Base-by-base conservation (phyloP, 2,113 vertebrate genomes). In the Aegotheles bennettii region DNA sequence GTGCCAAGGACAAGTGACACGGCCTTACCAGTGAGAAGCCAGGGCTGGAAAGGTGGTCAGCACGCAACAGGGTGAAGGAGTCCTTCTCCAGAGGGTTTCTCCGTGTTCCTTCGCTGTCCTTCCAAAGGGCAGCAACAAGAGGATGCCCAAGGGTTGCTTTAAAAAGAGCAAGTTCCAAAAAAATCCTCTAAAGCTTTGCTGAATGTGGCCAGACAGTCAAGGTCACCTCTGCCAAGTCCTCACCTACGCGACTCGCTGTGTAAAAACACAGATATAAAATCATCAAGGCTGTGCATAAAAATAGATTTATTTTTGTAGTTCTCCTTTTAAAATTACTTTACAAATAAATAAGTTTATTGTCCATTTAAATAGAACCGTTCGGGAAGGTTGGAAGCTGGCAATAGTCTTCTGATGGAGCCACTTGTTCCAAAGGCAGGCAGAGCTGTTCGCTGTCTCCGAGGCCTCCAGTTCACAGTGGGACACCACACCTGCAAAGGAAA, bases 271-370 rank as follows among this genome's bases (percentile, higher is more conserved):
- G 13, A 35, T 6, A 33, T 24, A 35, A 65, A 60, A 90, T 9
- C 51, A 65, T 6, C 1, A 0, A 9, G 10, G 11, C 24, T 13
- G 42, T 25, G 42, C 63, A 87, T 53, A 79, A 80, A 84, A 87
- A 54, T 59, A 80, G n/a, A 59, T 16, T 13, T 31, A 35, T 5
- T 13, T 20, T 43, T 3, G 51, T 50, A 79, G 63, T 24, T 90
- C 31, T 84, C 28, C n/a, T 82, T 59, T 93, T 91, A 83, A 61
- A 89, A 43, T 93, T 91, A 91, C 95, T 94, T 80, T 94, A 94
- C 93, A 96, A 96, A 96, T 96, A 93, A 96, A 94, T 96, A 75
- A 90, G 43, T 45, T 29, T 28, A 29, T 15, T 21, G 59, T 88
- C 76, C 23, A 1, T 86, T 94, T 91, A 82, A 88, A 93, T 83